Evolutionary conservation across 2,797 vertebrate genomes (phyloP).

Genomic region (Hafferia zeledoni): DNA sequence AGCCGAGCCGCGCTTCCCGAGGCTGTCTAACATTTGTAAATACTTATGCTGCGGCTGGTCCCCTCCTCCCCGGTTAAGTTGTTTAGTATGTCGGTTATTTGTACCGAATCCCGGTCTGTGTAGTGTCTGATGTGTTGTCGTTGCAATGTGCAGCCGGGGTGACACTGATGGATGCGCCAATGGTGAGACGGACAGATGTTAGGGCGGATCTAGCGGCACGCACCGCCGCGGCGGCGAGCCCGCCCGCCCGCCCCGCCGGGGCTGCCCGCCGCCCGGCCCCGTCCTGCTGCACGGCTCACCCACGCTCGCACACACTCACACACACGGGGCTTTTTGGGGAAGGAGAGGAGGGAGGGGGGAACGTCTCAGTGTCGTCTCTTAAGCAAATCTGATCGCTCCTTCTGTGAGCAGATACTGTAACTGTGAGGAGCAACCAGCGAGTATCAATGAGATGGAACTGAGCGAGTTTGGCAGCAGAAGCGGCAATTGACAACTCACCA

Average conservation of each 20-base stretch:
- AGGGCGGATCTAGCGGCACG: constrained; percentile 91
- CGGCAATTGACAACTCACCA: constrained; percentile 83
- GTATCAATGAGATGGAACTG: constrained; percentile 64
- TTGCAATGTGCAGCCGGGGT: constrained; percentile 78
- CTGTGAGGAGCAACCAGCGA: constrained; percentile 70
- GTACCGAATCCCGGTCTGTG: constrained; percentile 60
- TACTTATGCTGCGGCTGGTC: constrained; percentile 14
- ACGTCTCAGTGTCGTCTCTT: constrained; percentile 38
- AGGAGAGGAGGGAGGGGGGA: neutral
- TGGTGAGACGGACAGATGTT: constrained; percentile 97
- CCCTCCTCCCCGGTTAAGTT: constrained; percentile 45
- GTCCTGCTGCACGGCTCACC: constrained; percentile 28
- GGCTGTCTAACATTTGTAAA: constrained; percentile 35
- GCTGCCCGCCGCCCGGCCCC: constrained; percentile 43
- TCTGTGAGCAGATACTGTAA: constrained; percentile 64
- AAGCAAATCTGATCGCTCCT: constrained; percentile 68
- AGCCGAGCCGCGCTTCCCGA: neutral
- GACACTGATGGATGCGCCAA: constrained; percentile 96
- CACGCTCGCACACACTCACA: neutral
- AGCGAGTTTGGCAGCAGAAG: constrained; percentile 79
- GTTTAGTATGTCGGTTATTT: constrained; percentile 46
- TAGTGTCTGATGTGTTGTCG: constrained; percentile 76
- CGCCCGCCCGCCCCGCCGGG: neutral
- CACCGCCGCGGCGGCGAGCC: constrained; percentile 72
- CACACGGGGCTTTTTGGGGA: constrained; percentile 32